A percentile compares a stretch with the other conserved stretches of the same genome.
Evolutionary conservation across 1,140 invertebrate species (phyloP).

Genomic region (Trachymyrmex septentrionalis): DNA sequence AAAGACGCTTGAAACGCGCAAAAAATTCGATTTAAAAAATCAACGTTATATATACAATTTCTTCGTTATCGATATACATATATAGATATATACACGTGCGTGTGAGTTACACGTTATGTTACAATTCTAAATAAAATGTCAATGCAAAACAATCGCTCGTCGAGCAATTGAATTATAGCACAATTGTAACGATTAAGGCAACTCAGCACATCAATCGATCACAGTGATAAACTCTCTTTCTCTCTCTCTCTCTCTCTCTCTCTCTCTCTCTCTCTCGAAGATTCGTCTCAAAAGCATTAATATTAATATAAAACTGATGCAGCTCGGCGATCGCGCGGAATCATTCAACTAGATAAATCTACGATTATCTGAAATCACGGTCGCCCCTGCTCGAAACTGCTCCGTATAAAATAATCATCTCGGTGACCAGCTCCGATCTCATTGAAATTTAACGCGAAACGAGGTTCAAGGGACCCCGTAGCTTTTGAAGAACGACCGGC

Average conservation of each 20-base stretch:
- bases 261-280: background rate
- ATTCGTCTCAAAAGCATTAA: conserved; percentile 13
- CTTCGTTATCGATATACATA: background rate
- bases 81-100: conserved; percentile 6
- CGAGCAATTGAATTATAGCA: background rate
- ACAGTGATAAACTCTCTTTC: background rate
- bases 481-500: conserved; percentile 7
- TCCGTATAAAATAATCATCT: conserved; percentile 59
- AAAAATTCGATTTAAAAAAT: conserved; percentile 59
- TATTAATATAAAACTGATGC: conserved; percentile 27
- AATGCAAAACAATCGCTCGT: background rate
- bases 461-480: conserved; percentile 75
- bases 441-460: conserved; percentile 28
- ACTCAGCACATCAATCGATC: background rate
- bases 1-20: conserved; percentile 26
- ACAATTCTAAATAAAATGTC: conserved; percentile 18
- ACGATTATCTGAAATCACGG: conserved; percentile 22
- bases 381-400: conserved; percentile 32
- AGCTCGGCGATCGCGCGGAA: background rate
- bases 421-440: conserved; percentile 53
- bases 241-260: too few species aligned
- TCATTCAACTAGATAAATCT: conserved; percentile 44
- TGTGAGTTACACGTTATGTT: conserved; percentile 6
- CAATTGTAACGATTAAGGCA: conserved; percentile 2
- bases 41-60: conserved; percentile 64